phyloP scores from a whole-genome alignment of 1,140 invertebrate genomes.

The Zaprionus nigranus region DNA sequence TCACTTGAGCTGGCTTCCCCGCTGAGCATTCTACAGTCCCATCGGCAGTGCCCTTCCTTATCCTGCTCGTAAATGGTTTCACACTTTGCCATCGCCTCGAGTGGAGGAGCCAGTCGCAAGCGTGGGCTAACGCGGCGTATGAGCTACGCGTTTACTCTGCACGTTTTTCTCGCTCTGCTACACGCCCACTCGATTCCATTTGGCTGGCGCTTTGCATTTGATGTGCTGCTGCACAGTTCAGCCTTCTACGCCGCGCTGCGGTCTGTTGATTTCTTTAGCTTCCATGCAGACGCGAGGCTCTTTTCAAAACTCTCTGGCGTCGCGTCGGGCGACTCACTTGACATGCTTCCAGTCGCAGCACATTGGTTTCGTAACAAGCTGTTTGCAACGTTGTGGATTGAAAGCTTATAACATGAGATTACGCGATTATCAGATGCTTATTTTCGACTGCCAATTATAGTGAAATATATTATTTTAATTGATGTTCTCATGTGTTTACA shows the following conservation, averaged over 20 bases:
- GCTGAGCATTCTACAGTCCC: not conserved
- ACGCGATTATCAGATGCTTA: not conserved
- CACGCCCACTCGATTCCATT: constrained; percentile 61
- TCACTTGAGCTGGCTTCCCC: constrained; percentile 52
- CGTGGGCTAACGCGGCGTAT: constrained; percentile 57
- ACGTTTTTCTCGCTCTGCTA: constrained; percentile 23
- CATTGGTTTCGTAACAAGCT: not conserved
- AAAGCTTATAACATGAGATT: not conserved
- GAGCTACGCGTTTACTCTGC: constrained; percentile 32
- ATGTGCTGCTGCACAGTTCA: constrained; percentile 41
- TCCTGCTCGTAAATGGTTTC: constrained; percentile 62
- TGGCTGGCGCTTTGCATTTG: constrained; percentile 70
- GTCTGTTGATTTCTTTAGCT: constrained; percentile 58
- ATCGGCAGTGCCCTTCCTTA: not conserved
- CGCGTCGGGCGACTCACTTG: constrained; percentile 20
- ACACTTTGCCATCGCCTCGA: constrained; percentile 59
- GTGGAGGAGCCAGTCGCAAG: constrained; percentile 26
- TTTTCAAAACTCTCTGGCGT: constrained; percentile 10
- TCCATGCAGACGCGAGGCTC: constrained; percentile 9
- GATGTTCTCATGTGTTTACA: not conserved
- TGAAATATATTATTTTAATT: constrained; percentile 6
- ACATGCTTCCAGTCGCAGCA: constrained; percentile 24
- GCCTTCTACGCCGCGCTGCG: constrained; percentile 4
- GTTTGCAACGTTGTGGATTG: not conserved
- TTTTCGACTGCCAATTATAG: constrained; percentile 1